Conservation (phyloP, 2,888 invertebrate genomes). For the Chydorus sphaericus region DNA sequence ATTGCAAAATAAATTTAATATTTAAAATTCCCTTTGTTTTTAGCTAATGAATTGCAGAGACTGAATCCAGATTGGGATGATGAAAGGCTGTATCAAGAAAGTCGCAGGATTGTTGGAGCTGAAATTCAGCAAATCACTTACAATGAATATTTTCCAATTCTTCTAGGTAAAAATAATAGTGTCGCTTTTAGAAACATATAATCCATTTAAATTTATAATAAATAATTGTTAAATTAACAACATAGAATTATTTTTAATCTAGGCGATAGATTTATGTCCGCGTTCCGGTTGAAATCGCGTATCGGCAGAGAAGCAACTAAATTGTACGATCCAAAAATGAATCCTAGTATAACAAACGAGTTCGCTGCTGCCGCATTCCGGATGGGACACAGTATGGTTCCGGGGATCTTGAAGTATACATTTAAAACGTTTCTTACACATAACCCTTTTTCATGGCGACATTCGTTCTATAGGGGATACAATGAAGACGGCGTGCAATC, state of each 20-base stretch:
- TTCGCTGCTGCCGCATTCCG: conserved; percentile 73
- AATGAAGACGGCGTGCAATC: conserved; percentile 25
- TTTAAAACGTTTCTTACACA: not conserved
- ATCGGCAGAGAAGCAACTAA: conserved; percentile 24
- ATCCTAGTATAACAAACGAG: conserved; percentile 61
- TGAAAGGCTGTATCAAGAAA: conserved; percentile 35
- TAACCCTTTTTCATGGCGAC: too few relatives aligned
- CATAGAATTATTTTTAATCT: conserved; percentile 14
- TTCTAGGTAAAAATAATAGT: conserved; percentile 29
- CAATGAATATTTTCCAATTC: conserved; percentile 33
- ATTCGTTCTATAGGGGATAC: conserved; percentile 27
- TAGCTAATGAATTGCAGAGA: conserved; percentile 25
- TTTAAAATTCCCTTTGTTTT: not conserved
- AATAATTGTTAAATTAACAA: too few relatives aligned
- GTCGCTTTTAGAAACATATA: too few relatives aligned
- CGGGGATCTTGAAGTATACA: conserved; percentile 51
- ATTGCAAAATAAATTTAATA: not conserved
- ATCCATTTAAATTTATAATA: too few relatives aligned
- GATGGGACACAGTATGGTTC: conserved; percentile 71
- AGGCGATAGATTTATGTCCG: conserved; percentile 42
- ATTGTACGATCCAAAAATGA: conserved; percentile 50
- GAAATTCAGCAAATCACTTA: conserved; percentile 35
- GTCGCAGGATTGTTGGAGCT: conserved; percentile 34
- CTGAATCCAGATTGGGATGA: conserved; percentile 36
- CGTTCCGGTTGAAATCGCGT: conserved; percentile 39